A percentile compares a stretch with the other conserved stretches of the same genome.
Conservation (phyloP, 1,140 invertebrate genomes). For the Eriocheir sinensis region DNA sequence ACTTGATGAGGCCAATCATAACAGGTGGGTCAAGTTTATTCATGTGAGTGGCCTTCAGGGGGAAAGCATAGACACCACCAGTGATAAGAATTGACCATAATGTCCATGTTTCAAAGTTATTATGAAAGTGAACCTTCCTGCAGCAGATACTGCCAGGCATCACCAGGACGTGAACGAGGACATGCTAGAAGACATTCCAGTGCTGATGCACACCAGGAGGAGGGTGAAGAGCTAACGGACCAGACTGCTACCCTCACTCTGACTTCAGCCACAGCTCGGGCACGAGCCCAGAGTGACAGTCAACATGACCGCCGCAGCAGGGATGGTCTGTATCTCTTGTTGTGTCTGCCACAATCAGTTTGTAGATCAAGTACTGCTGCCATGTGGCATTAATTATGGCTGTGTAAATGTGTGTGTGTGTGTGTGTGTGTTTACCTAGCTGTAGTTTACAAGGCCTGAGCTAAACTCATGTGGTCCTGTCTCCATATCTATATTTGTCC, state of each 20-base stretch:
- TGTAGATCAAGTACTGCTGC: too few species aligned
- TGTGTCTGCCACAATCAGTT: not conserved
- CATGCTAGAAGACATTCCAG: slow-evolving; percentile 73
- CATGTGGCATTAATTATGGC: too few species aligned
- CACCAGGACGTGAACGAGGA: slow-evolving; percentile 67
- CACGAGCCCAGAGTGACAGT: slow-evolving; percentile 73
- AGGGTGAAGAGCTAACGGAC: slow-evolving; percentile 69
- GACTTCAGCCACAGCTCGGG: slow-evolving; percentile 56
- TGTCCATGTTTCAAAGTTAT: not conserved
- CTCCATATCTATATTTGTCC: too few species aligned
- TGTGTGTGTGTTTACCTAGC: too few species aligned
- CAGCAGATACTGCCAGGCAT: slow-evolving; percentile 67
- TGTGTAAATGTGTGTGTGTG: too few species aligned
- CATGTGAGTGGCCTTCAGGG: not conserved
- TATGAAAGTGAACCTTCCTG: not conserved
- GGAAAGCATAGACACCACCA: too few species aligned
- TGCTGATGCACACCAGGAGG: slow-evolving; percentile 68
- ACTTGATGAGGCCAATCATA: slow-evolving; percentile 84
- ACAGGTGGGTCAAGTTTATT: slow-evolving; percentile 63
- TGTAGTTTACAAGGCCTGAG: too few species aligned
- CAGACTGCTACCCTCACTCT: slow-evolving; percentile 70
- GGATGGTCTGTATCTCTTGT: slow-evolving; percentile 40
- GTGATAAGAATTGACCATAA: not conserved
- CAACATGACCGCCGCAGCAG: slow-evolving; percentile 66
- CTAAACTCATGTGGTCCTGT: too few species aligned